A percentile compares a stretch with the other conserved stretches of the same genome.
These are phyloP conservation scores for Lathronympha strigana DNA, from an alignment of 2,888 invertebrate genomes.

Conservation along the genomic window DNA sequence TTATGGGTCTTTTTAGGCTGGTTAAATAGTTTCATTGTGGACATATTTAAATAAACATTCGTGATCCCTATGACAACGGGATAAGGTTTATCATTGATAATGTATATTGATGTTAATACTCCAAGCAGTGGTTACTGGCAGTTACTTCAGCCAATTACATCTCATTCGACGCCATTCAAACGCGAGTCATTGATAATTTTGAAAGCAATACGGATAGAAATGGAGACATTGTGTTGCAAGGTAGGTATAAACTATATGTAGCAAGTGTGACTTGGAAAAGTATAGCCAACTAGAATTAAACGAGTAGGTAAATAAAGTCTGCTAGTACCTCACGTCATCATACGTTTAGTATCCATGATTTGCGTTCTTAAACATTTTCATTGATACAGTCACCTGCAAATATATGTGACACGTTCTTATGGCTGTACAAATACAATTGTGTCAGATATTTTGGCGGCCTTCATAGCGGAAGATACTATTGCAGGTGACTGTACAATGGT, in stretches of 20 bases:
- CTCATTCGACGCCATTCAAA: conserved; percentile 35
- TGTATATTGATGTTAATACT: background rate
- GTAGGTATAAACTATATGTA: background rate
- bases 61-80: background rate
- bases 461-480: too few species aligned
- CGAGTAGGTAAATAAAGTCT: background rate
- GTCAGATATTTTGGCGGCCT: too few species aligned
- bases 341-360: background rate
- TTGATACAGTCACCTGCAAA: too few species aligned
- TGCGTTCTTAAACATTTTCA: background rate
- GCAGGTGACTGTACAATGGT: too few species aligned
- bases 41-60: background rate
- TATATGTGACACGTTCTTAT: too few species aligned
- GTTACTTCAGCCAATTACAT: conserved; percentile 35
- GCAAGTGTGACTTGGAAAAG: background rate
- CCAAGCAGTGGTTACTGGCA: conserved; percentile 36
- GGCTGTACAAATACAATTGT: too few species aligned
- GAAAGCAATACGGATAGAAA: conserved; percentile 36
- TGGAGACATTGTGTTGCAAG: conserved; percentile 36
- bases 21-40: background rate
- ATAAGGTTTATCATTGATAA: background rate
- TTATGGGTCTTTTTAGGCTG: conserved; percentile 3
- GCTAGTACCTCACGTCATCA: background rate
- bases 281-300: background rate
- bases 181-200: conserved; percentile 33